Percentiles rank a stretch among this genome's conserved stretches.
Conservation (phyloP, 1,140 invertebrate genomes). For the Oncopodura yosiiana region DNA sequence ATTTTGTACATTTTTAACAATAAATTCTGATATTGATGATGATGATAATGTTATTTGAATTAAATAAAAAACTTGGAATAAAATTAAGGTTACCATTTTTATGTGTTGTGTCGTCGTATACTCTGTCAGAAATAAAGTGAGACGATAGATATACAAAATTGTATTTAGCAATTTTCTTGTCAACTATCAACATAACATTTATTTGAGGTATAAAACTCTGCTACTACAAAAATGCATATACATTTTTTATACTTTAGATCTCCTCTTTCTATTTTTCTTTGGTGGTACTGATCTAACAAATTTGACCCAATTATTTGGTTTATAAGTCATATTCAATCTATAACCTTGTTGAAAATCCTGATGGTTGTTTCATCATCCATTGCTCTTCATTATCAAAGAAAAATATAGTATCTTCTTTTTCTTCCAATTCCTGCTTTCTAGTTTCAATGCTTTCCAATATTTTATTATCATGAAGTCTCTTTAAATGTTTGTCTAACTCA, state of each 20-base stretch:
- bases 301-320: conserved; percentile 3
- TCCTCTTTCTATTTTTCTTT: conserved; percentile 14
- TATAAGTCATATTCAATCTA: conserved; percentile 10
- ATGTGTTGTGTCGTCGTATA: too few relatives aligned
- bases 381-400: conserved; percentile 42
- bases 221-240: neutral
- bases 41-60: too few relatives aligned
- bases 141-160: too few relatives aligned
- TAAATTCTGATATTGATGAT: too few relatives aligned
- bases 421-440: conserved; percentile 37
- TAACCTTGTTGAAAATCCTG: conserved; percentile 9
- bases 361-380: conserved; percentile 35
- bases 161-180: too few relatives aligned
- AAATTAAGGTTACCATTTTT: neutral
- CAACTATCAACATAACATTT: too few relatives aligned
- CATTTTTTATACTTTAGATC: conserved; percentile 8
- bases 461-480: conserved; percentile 31
- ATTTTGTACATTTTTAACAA: too few relatives aligned
- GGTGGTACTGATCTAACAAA: conserved; percentile 8
- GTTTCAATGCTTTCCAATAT: conserved; percentile 35
- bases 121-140: too few relatives aligned
- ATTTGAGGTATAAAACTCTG: neutral
- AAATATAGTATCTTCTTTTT: conserved; percentile 39
- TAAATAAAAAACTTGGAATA: too few relatives aligned
- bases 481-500: conserved; percentile 37